phyloP scores from a whole-genome alignment of 2,888 invertebrate species.

The Pyrrhosoma nymphula region DNA sequence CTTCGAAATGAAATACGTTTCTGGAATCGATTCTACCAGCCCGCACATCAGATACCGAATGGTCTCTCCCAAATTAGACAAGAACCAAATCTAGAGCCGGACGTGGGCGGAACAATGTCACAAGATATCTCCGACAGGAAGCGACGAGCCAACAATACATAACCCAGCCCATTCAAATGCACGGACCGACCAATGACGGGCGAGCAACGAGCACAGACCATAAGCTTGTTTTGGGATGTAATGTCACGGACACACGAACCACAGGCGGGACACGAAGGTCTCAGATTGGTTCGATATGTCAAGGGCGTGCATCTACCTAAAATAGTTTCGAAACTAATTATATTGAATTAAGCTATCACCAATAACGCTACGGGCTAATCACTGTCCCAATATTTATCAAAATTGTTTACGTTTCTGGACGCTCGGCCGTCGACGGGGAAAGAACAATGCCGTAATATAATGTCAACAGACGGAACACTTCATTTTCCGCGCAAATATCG shows the following conservation, averaged over 20 bases:
- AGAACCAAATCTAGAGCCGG: neutral
- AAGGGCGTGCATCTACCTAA: neutral
- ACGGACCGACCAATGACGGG: neutral
- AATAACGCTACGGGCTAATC: too few species aligned
- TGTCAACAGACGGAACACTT: too few species aligned
- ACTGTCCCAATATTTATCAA: too few species aligned
- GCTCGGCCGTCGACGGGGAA: too few species aligned
- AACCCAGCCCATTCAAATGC: neutral
- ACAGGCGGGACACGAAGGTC: neutral
- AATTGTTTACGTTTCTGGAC: too few species aligned
- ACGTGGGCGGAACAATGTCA: neutral
- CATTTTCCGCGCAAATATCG: too few species aligned
- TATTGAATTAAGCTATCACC: neutral
- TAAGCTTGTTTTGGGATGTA: neutral
- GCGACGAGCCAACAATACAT: neutral
- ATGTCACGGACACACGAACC: neutral
- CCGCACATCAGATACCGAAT: too few species aligned
- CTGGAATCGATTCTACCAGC: too few species aligned
- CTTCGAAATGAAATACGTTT: too few species aligned
- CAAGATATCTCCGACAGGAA: neutral
- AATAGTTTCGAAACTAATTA: neutral
- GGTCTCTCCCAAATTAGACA: neutral
- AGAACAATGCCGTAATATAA: too few species aligned
- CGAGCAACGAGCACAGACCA: neutral
- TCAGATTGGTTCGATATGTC: neutral